phyloP scores from a whole-genome alignment of 1,140 invertebrate genomes.

The Kradibia gibbosae region DNA sequence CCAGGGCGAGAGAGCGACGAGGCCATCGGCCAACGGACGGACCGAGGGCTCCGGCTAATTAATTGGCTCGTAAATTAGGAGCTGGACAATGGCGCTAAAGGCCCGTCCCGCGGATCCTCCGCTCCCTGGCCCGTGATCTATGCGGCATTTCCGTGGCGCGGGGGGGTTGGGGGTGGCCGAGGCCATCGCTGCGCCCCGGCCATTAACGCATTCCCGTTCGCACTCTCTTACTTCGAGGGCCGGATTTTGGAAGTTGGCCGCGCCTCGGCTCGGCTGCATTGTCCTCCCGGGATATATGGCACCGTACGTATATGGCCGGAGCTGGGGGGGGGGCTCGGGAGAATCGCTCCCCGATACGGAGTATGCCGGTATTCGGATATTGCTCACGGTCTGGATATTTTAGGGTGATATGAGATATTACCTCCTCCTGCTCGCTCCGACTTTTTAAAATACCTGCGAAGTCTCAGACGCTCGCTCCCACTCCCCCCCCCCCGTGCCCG shows the following conservation, averaged over 20 bases:
- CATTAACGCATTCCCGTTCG: conserved; percentile 59
- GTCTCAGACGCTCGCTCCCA: too few species aligned
- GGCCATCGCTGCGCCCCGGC: conserved; percentile 32
- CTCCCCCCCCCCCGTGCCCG: too few species aligned
- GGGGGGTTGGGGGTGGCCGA: too few species aligned
- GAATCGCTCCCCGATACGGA: conserved; percentile 10
- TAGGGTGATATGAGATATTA: neutral
- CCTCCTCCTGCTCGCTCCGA: neutral
- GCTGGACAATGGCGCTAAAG: conserved; percentile 60
- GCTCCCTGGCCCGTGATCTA: conserved; percentile 60
- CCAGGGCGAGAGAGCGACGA: conserved; percentile 32
- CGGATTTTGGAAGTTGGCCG: conserved; percentile 31
- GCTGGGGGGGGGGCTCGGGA: neutral
- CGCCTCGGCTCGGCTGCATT: neutral
- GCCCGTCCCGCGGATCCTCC: neutral
- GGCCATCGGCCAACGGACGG: neutral
- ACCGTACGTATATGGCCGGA: neutral
- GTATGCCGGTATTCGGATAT: neutral
- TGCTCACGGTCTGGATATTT: neutral
- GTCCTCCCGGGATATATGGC: neutral
- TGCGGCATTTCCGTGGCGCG: conserved; percentile 61
- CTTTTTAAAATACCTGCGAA: neutral
- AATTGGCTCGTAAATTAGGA: conserved; percentile 71
- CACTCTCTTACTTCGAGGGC: conserved; percentile 52
- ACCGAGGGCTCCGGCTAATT: conserved; percentile 59